Evolutionary conservation across 2,888 invertebrate species (phyloP), one percentile per base, ranked within the genome.

Genomic region (Philonicus albiceps): DNA sequence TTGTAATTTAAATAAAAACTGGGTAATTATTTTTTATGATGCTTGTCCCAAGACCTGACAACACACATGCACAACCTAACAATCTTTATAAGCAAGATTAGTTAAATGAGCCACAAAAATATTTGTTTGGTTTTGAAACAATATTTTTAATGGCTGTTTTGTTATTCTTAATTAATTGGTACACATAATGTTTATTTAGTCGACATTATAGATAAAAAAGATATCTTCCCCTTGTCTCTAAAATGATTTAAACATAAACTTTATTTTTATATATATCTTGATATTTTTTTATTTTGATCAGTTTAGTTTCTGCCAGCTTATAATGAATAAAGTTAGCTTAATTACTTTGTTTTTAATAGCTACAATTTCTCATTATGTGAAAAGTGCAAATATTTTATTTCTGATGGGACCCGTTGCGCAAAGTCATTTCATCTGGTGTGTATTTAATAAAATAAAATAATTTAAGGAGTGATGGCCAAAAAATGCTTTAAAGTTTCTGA

Each of bases 361-460:
- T 19, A 2, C n/a, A 49, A 1, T 6, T n/a, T 5, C 7, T 49
- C 19, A n/a, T n/a, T 6, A 49, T 49, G 81, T 81, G 16, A 49
- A 76, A 13, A 40, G 84, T 49, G 87, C 87, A 3, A 88, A 88
- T 86, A 88, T 88, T 80, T 86, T 88, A 37, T 30, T 75, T 19
- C 49, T 88, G 22, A 40, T 86, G 4, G 84, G 73, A 34, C 78
- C 87, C 5, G 55, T 85, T 27, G 88, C 88, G 13, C 88, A 80
- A 34, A 88, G 88, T 74, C 88, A 88, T 80, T 73, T 84, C 30
- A 78, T 88, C 22, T 88, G 88, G 87, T 87, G 30, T 55, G 34
- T 64, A 37, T 34, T 31, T 30, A 75, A 76, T 55, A 84, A 37
- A 72, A 13, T 7, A n/a, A 37, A 37, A 8, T 27, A 31, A 5